Conservation (phyloP, 2,888 invertebrate genomes). For the Luperina testacea region DNA sequence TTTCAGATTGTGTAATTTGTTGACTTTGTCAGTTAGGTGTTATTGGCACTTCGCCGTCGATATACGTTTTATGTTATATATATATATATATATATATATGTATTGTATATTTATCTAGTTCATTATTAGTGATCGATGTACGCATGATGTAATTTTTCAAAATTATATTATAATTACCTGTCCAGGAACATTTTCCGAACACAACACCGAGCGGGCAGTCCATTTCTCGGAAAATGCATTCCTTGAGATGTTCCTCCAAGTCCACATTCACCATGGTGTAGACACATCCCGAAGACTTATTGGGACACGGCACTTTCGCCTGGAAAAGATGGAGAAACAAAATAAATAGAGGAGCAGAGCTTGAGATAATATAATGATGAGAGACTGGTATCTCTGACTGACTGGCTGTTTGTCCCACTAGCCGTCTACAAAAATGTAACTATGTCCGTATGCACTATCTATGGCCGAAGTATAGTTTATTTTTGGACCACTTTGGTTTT, state of each 20-base stretch:
- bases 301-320: constrained; percentile 82
- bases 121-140: too few species aligned
- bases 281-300: constrained; percentile 79
- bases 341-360: constrained; percentile 1
- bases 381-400: neutral
- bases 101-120: too few species aligned
- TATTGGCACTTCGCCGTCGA: too few species aligned
- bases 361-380: neutral
- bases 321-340: constrained; percentile 46
- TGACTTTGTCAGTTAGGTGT: too few species aligned
- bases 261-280: constrained; percentile 74
- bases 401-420: neutral
- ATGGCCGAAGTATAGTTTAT: neutral
- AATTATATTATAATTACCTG: constrained; percentile 71
- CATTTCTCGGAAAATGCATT: constrained; percentile 85
- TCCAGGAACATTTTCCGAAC: constrained; percentile 86
- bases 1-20: too few species aligned
- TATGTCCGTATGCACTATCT: too few species aligned
- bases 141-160: neutral
- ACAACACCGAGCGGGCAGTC: constrained; percentile 82
- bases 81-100: too few species aligned
- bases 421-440: neutral
- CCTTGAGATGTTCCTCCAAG: constrained; percentile 81
- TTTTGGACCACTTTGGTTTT: neutral
- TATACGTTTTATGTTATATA: neutral